Evolutionary conservation across 2,888 invertebrate genomes (phyloP).

Genomic region (Tachina grossa): DNA sequence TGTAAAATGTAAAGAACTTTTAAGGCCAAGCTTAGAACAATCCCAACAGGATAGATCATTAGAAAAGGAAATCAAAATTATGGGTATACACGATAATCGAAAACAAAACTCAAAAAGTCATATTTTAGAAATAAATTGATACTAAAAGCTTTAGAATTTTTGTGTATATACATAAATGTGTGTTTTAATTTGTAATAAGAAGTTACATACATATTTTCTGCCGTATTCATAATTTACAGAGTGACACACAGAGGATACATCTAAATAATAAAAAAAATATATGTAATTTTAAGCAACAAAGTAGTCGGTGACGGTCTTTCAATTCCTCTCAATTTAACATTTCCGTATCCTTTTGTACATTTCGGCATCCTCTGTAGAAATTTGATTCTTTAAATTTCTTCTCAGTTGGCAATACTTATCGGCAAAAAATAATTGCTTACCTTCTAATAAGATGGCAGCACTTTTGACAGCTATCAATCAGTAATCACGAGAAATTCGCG

Average conservation of each 20-base stretch:
- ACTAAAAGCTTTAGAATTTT: too few relatives aligned
- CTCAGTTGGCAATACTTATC: too few relatives aligned
- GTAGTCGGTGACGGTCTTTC: too few relatives aligned
- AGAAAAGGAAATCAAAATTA: slow-evolving; percentile 80
- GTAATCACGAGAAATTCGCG: slow-evolving; percentile 17
- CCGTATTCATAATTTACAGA: not conserved
- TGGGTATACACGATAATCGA: slow-evolving; percentile 77
- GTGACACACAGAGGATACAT: too few relatives aligned
- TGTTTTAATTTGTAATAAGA: not conserved
- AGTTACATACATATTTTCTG: not conserved
- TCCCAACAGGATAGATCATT: slow-evolving; percentile 67
- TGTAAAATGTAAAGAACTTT: slow-evolving; percentile 78
- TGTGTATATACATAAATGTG: not conserved
- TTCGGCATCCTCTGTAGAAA: too few relatives aligned
- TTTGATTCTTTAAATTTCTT: not conserved
- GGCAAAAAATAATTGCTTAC: not conserved
- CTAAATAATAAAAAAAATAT: too few relatives aligned
- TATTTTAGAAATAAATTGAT: slow-evolving; percentile 78
- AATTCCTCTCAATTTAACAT: not conserved
- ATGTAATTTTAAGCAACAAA: too few relatives aligned
- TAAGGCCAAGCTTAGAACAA: slow-evolving; percentile 73
- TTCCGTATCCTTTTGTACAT: not conserved
- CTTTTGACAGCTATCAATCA: too few relatives aligned
- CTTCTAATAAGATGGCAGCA: slow-evolving; percentile 5
- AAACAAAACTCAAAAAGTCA: slow-evolving; percentile 71